Percentiles rank a stretch among this genome's conserved stretches.
Conservation (phyloP, 2,113 vertebrate genomes). For the Anhinga rufa region DNA sequence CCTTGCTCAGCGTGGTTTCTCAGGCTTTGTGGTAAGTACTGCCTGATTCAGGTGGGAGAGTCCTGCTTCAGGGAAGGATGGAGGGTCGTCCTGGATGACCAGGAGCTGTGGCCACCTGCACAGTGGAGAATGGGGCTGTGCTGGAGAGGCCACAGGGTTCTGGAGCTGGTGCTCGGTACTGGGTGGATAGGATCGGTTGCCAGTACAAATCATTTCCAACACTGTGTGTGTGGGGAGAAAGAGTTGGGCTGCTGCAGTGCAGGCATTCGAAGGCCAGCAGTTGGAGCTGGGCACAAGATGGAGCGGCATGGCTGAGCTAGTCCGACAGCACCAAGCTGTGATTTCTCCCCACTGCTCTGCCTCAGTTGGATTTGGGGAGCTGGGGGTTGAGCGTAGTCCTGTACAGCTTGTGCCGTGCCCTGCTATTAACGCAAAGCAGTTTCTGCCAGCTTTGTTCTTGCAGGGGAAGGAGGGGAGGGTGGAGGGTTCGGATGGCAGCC, state of each 20-base stretch:
- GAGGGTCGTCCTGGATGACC: too few relatives aligned
- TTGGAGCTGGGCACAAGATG: background rate
- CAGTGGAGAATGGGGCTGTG: background rate
- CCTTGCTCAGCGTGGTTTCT: background rate
- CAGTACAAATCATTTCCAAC: background rate
- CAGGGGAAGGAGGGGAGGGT: background rate
- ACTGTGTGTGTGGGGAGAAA: accelerated
- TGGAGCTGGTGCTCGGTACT: background rate
- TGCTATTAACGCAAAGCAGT: background rate
- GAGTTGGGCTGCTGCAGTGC: background rate
- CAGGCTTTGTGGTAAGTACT: background rate
- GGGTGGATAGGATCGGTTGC: background rate
- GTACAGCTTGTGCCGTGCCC: background rate
- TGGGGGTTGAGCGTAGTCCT: accelerated
- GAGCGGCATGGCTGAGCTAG: background rate
- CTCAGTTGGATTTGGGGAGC: background rate
- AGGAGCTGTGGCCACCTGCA: background rate
- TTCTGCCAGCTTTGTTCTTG: background rate
- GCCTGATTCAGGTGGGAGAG: background rate
- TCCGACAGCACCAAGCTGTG: background rate
- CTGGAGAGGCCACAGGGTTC: background rate
- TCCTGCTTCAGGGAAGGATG: background rate
- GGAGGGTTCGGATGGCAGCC: background rate
- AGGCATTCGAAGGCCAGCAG: background rate
- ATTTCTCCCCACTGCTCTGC: background rate